A percentile compares a stretch with the other conserved stretches of the same genome.
Conservation (phyloP, 2,888 invertebrate genomes). For the Anticlea derivata region DNA sequence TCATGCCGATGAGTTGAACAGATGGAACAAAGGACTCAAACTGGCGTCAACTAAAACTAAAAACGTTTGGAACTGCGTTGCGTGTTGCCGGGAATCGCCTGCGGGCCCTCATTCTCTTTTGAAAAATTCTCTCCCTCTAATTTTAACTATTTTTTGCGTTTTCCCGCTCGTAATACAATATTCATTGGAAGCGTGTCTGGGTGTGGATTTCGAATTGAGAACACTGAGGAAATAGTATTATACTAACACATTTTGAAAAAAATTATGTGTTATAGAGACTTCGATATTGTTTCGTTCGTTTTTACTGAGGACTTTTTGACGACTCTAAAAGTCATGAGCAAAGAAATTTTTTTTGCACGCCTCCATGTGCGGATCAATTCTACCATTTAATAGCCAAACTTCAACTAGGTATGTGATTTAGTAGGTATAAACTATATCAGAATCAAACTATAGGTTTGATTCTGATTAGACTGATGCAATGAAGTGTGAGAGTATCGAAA, state of each 20-base stretch:
- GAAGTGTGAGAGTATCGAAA: too few relatives aligned
- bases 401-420: too few relatives aligned
- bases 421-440: too few relatives aligned
- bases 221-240: slow-evolving; percentile 52
- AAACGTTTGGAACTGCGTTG: slow-evolving; percentile 49
- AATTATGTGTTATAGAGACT: slow-evolving; percentile 67
- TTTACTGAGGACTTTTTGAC: slow-evolving; percentile 72
- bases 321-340: too few relatives aligned
- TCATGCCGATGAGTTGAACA: slow-evolving; percentile 50
- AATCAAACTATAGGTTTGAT: too few relatives aligned
- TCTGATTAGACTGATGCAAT: too few relatives aligned
- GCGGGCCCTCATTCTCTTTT: slow-evolving; percentile 39
- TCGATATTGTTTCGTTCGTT: slow-evolving; percentile 64
- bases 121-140: slow-evolving; percentile 43
- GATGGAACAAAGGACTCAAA: slow-evolving; percentile 54
- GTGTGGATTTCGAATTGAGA: slow-evolving; percentile 46
- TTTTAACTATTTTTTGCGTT: slow-evolving; percentile 52
- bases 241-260: slow-evolving; percentile 70
- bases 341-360: too few relatives aligned
- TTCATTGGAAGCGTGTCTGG: slow-evolving; percentile 60
- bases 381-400: too few relatives aligned
- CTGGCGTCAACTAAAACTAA: slow-evolving; percentile 49
- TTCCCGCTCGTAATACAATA: slow-evolving; percentile 58
- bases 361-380: too few relatives aligned
- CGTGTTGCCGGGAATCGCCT: slow-evolving; percentile 40